A percentile compares a stretch with the other conserved stretches of the same genome.
Conservation (phyloP, 92 coral and sea anemone genomes). For the Actinostola sp. region DNA sequence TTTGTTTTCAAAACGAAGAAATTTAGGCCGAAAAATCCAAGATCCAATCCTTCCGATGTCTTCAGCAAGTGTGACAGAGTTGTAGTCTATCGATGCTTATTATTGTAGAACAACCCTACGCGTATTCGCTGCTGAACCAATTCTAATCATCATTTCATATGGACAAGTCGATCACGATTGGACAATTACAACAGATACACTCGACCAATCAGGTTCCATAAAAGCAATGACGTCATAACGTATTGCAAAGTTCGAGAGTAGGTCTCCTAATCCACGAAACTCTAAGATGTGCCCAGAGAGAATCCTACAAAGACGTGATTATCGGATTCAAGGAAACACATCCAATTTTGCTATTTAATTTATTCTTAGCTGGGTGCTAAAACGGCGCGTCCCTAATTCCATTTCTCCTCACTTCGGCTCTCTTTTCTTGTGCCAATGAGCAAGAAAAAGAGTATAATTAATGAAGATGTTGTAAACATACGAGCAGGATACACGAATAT, state of each 20-base stretch:
- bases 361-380: constrained; percentile 1
- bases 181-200: not conserved
- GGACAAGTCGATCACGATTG: constrained; percentile 15
- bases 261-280: constrained; percentile 1
- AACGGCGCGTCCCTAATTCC: too few species aligned
- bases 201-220: constrained; percentile 9
- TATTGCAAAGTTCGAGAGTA: not conserved
- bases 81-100: constrained; percentile 12
- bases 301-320: not conserved
- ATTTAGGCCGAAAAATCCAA: not conserved
- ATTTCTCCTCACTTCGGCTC: too few species aligned
- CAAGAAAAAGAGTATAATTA: too few species aligned
- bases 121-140: not conserved
- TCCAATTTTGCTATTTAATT: not conserved
- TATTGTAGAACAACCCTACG: constrained; percentile 17
- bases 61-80: constrained; percentile 4
- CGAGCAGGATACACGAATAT: too few species aligned
- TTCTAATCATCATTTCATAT: constrained; percentile 27
- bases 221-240: constrained; percentile 4
- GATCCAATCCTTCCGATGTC: constrained; percentile 23
- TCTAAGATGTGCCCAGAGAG: not conserved
- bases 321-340: not conserved
- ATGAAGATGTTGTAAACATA: too few species aligned
- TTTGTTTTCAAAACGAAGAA: too few species aligned
- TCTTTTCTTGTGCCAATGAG: too few species aligned